Base-by-base conservation (phyloP, 2,888 invertebrate species). In the Nycteola revayana region DNA sequence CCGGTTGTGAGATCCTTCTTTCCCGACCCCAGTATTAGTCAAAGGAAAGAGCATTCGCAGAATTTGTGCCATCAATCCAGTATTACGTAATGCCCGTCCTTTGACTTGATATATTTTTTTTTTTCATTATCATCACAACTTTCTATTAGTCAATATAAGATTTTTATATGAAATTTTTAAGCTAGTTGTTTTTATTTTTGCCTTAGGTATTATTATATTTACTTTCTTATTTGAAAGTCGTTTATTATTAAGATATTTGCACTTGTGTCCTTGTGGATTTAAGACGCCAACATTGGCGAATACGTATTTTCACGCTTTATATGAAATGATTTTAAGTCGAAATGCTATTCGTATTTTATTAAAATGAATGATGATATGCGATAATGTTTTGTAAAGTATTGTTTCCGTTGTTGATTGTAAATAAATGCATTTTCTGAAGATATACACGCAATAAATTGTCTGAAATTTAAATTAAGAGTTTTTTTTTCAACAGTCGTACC, bases 201-300 rank as follows among this genome's bases (percentile, higher is more conserved):
- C 82, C 82, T 80, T 85, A 87, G 84, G 73, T 86, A 76, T 76
- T 76, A 77, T 72, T 75, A 67, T 79, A 73, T 78, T 66, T 60
- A 69, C 87, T 86, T 86, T 87, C 84, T 71, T 82, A 82, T 86
- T 81, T 73, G 88, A 82, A 87, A 85, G 87, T 75, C 60, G 65
- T 73, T 55, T 80, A 81, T 75, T 68, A 59, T 73, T 82, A 84
- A 78, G 82, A 70, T 78, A 66, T 74, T 74, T 78, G 87, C 88
- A 88, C 88, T 88, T 88, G 88, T 85, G 88, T 83, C 88, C 87
- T 88, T 88, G 88, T 88, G 88, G 88, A 88, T 85, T 78, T 76
- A 75, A 66, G 56, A 58, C 54, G 36, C 56, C 49, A 83, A 77
- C 78, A 70, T 71, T 75, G 82, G 77, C 79, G 56, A 44, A 64